Evolutionary conservation across 1,140 invertebrate genomes (phyloP).

Genomic region (Drosophila bifasciata): DNA sequence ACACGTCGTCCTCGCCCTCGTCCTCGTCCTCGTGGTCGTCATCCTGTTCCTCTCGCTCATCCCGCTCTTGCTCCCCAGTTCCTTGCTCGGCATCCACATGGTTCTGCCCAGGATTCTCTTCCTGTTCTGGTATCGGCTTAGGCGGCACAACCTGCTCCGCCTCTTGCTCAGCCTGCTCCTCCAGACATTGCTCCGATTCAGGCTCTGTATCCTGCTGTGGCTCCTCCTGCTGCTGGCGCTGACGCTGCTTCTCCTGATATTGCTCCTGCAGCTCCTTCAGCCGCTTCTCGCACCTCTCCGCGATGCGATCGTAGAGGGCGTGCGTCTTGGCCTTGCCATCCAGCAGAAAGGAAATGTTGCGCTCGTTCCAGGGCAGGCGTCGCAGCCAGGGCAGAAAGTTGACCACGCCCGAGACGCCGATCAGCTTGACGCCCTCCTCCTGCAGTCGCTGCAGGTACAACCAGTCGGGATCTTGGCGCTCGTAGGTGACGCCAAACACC

Average conservation of each 20-base stretch:
- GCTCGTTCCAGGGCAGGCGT: conserved; percentile 86
- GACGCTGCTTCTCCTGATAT: conserved; percentile 6
- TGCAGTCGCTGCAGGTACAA: conserved; percentile 89
- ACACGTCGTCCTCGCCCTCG: too few species aligned
- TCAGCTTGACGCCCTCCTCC: conserved; percentile 91
- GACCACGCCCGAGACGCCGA: conserved; percentile 91
- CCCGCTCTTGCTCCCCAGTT: background rate
- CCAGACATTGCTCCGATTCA: background rate
- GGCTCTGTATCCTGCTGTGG: background rate
- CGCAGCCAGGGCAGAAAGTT: conserved; percentile 91
- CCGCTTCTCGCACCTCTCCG: conserved; percentile 84
- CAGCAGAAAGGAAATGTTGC: conserved; percentile 86
- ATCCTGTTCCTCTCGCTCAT: background rate
- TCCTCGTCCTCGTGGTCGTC: conserved; percentile 2
- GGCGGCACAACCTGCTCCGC: background rate
- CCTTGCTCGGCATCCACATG: too few species aligned
- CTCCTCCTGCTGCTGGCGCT: background rate
- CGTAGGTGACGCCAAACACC: conserved; percentile 90
- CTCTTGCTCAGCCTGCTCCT: background rate
- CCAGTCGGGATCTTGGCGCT: conserved; percentile 89
- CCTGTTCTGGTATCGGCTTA: too few species aligned
- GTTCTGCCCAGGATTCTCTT: background rate
- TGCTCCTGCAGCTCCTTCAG: conserved; percentile 12
- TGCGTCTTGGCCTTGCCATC: conserved; percentile 90
- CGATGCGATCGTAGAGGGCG: conserved; percentile 88